Percentiles rank a stretch among this genome's conserved stretches.
phyloP scores from a whole-genome alignment of 2,888 invertebrate genomes.

The Aromia moschata region DNA sequence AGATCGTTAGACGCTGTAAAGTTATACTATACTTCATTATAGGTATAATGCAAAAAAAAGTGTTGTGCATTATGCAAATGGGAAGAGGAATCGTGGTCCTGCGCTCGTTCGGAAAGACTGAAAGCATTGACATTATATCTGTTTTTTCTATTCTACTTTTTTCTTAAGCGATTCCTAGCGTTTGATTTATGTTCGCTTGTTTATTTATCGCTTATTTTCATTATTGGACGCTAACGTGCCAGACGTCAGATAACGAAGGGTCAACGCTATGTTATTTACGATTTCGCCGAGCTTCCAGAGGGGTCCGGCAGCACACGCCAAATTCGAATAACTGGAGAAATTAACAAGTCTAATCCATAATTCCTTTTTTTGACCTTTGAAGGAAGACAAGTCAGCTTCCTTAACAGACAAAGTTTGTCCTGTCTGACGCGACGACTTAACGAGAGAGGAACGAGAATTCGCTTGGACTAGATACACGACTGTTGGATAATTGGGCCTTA shows the following conservation, averaged over 20 bases:
- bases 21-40: too few species aligned
- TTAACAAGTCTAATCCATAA: too few species aligned
- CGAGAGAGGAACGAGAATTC: too few species aligned
- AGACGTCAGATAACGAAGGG: neutral
- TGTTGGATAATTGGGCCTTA: neutral
- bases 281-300: neutral
- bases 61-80: too few species aligned
- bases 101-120: neutral
- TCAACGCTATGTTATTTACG: neutral
- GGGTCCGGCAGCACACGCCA: neutral
- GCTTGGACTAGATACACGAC: too few species aligned
- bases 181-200: slow-evolving; percentile 9
- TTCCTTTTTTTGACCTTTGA: too few species aligned
- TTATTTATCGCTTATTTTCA: neutral
- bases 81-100: neutral
- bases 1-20: too few species aligned
- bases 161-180: neutral
- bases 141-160: neutral
- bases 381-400: too few species aligned
- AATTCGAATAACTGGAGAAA: neutral
- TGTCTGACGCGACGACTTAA: too few species aligned
- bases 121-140: neutral
- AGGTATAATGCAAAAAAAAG: too few species aligned
- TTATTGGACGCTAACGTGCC: neutral
- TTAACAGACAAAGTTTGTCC: too few species aligned